Evolutionary conservation across 2,888 invertebrate genomes (phyloP), one percentile per base, ranked within the genome.

Genomic region (Metacarcinus magister): DNA sequence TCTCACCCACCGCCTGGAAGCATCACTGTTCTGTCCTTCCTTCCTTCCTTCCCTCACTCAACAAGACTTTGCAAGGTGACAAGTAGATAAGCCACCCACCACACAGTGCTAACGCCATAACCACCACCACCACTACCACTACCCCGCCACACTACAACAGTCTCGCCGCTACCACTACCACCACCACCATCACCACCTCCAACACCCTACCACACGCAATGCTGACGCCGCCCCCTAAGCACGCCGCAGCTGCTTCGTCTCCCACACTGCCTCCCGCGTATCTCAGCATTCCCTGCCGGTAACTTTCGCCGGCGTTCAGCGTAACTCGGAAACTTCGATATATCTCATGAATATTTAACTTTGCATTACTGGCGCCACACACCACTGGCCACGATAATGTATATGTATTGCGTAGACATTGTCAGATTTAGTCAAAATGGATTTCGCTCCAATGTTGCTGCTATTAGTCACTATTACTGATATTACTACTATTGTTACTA

Each of bases 291-390:
- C 87, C 32, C 39, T 39, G 39, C 16, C 87, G 39, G n/a, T 39
- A 87, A 87, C 87, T 87, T 87, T 87, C 87, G 39, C 87, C 39
- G 16, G 39, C 87, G 87, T 87, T 87, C 39, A 39, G 87, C 39
- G 87, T 87, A 87, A 87, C 87, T 87, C 87, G 39, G 13, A 39
- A 87, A 87, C 87, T 87, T 39, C 39, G 87, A 16, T 32, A 39
- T 32, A 87, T 39, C 87, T 87, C 87, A 87, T 87, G 87, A 87
- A 87, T 87, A 39, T n/a, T 39, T 87, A 87, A 39, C 39, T 87
- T 13, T 87, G 87, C 87, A 87, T 87, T 87, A 87, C 87, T 39
- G 39, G n/a, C 87, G 87, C 87, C 16, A 87, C 87, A 87, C 87
- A 32, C 87, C 87, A 39, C 39, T 87, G 39, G 10, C 16, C 13